A percentile compares a stretch with the other conserved stretches of the same genome.
Conservation (phyloP, 2,888 invertebrate genomes). For the Thera britannica region DNA sequence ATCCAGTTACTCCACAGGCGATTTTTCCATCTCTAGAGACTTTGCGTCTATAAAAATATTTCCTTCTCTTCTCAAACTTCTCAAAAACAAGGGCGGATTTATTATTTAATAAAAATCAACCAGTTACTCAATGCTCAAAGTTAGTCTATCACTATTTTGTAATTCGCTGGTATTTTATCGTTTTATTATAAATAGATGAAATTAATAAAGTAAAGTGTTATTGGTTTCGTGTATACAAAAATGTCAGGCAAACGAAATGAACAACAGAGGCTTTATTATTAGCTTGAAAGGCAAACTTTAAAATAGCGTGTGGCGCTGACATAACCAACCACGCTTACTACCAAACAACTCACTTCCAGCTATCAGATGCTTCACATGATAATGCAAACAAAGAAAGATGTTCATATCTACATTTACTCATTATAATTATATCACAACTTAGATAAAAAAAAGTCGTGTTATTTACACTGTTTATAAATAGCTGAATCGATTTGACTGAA, state of each 20-base stretch:
- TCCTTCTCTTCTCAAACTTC: no score
- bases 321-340: conserved; percentile 18
- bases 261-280: conserved; percentile 4
- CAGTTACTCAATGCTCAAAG: no score
- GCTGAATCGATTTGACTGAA: background rate
- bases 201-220: background rate
- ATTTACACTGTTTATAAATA: no score
- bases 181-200: background rate
- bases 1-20: no score
- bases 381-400: conserved; percentile 24
- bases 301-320: conserved; percentile 23
- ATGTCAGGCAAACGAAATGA: conserved; percentile 13
- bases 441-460: no score
- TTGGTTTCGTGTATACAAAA: background rate
- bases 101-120: no score
- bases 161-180: no score
- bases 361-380: conserved; percentile 22
- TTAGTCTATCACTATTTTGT: no score
- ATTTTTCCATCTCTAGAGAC: no score
- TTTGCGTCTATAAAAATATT: no score
- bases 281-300: conserved; percentile 15
- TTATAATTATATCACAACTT: no score
- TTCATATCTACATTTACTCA: background rate
- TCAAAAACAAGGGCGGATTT: no score
- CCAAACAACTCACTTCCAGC: conserved; percentile 22